phyloP scores from a whole-genome alignment of 2,888 invertebrate species.

The Synergus itoensis region DNA sequence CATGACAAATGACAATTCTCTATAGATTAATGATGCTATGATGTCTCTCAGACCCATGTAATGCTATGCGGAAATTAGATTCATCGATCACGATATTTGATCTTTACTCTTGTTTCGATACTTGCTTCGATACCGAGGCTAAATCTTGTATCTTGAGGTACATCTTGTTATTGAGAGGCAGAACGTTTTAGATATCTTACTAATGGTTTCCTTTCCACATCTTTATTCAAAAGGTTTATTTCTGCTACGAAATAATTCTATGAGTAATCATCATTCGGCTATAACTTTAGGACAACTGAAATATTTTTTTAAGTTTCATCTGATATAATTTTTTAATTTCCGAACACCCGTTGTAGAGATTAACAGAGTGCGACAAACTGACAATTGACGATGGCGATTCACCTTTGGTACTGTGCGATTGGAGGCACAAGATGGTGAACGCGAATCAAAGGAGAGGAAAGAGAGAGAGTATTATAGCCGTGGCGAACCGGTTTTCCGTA shows the following conservation, averaged over 20 bases:
- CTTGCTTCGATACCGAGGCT: no score
- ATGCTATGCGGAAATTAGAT: constrained; percentile 1
- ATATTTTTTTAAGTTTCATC: neutral
- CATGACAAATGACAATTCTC: constrained; percentile 35
- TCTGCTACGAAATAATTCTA: neutral
- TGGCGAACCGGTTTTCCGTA: constrained; percentile 74
- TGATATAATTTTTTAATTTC: neutral
- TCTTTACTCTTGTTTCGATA: constrained; percentile 4
- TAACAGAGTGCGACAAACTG: neutral
- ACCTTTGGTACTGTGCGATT: constrained; percentile 3
- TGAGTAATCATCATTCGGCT: neutral
- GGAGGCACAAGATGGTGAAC: constrained; percentile 12
- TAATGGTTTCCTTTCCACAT: neutral
- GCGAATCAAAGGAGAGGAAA: neutral
- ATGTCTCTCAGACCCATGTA: neutral
- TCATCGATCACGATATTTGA: constrained; percentile 18
- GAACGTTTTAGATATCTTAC: neutral
- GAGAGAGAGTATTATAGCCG: neutral
- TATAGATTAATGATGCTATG: constrained; percentile 5
- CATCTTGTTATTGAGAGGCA: neutral
- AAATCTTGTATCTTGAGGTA: neutral
- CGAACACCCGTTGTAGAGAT: neutral
- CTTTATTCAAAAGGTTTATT: neutral
- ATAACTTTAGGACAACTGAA: neutral
- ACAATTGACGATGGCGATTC: neutral